phyloP scores from a whole-genome alignment of 2,888 invertebrate genomes.

The Cerastoderma edule region DNA sequence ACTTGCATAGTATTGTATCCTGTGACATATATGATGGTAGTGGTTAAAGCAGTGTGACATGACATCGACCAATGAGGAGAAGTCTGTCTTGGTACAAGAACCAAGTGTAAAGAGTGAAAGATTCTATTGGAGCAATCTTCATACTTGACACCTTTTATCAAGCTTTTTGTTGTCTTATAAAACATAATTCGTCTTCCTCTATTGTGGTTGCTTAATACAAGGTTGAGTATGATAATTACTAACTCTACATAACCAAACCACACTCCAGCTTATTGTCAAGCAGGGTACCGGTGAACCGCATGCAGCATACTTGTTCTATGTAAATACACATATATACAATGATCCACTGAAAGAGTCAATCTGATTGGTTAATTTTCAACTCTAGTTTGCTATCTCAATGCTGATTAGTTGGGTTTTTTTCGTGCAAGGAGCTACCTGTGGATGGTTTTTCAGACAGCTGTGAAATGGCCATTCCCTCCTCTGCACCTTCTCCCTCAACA shows the following conservation, averaged over 20 bases:
- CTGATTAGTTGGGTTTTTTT: constrained; percentile 24
- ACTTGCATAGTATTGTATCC: too few species aligned
- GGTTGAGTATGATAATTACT: too few species aligned
- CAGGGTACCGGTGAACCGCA: constrained; percentile 1
- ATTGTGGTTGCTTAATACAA: too few species aligned
- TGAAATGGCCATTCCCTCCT: constrained; percentile 54
- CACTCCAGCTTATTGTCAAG: not conserved
- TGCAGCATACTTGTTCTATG: not conserved
- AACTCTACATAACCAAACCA: not conserved
- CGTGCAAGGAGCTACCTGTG: constrained; percentile 36
- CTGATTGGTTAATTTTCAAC: constrained; percentile 26
- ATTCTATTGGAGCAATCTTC: too few species aligned
- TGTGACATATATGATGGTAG: too few species aligned
- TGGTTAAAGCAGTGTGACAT: too few species aligned
- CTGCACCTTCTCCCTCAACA: constrained; percentile 51
- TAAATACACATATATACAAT: not conserved
- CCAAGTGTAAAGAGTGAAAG: too few species aligned
- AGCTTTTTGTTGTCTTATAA: too few species aligned
- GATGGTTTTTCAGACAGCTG: constrained; percentile 43
- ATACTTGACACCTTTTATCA: too few species aligned
- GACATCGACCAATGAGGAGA: too few species aligned
- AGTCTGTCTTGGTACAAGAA: too few species aligned
- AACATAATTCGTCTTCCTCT: too few species aligned
- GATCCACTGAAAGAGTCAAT: constrained; percentile 18
- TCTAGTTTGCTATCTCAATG: constrained; percentile 16